Base-by-base conservation (phyloP, 2,113 vertebrate species). In the Oplegnathus fasciatus region DNA sequence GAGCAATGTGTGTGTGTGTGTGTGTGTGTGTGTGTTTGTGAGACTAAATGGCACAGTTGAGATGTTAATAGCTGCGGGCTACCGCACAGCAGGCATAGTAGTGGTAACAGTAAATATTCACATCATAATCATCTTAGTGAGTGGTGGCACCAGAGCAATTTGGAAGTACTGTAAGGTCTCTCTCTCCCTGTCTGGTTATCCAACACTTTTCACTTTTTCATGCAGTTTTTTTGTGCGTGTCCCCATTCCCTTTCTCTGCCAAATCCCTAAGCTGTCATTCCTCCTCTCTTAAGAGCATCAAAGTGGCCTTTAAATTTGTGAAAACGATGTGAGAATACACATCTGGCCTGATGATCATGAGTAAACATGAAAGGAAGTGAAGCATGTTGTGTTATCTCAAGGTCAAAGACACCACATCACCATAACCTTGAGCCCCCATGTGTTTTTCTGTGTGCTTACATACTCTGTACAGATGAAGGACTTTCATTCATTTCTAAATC, bases 61-160 rank as follows among this genome's bases (percentile, higher is more conserved):
- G 76, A 84, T 54, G 78, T 70, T 66, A 85, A 84, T 66, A 85
- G 89, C 86, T 82, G 85, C 57, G 26, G 89, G 89, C 88, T 58
- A 69, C 65, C 7, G 50, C 75, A 6, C 78, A 88, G 80, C 71
- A 22, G 32, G 80, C 67, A 22, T 34, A 28, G 72, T 42, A 75
- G 75, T 65, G 40, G 78, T 75, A 86, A 84, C 79, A 82, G 82
- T 83, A 87, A 90, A 90, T 87, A 85, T 80, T 88, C 82, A 62
- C 84, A 84, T 90, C 85, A 75, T 75, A 78, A 86, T 89, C 72
- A 67, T 70, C 65, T 46, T 88, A 90, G 90, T 86, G 78, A 91
- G 73, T 57, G 3, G 83, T 42, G 46, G 73, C 86, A 90, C 30
- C 42, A 66, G 26, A 75, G 72, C 77, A 87, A 62, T 91, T 86